Conservation (phyloP, 2,888 invertebrate species). For the Anorthoa munda region DNA sequence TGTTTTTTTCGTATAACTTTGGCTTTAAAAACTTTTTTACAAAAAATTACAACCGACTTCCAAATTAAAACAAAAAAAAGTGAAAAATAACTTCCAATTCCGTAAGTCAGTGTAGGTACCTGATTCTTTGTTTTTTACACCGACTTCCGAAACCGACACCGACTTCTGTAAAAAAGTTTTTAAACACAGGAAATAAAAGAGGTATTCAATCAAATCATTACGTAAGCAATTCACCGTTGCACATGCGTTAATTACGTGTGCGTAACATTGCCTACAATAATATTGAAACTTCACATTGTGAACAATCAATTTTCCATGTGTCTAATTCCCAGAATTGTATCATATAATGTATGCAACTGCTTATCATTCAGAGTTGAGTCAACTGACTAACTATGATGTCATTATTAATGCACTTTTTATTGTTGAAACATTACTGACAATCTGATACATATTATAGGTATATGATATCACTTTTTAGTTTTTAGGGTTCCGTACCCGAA, state of each 20-base stretch:
- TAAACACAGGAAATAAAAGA: not conserved
- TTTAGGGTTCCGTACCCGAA: too few relatives aligned
- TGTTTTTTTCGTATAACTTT: too few relatives aligned
- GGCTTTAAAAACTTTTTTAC: too few relatives aligned
- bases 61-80: too few relatives aligned
- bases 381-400: constrained; percentile 39
- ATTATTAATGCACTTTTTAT: constrained; percentile 15
- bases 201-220: not conserved
- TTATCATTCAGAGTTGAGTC: constrained; percentile 48
- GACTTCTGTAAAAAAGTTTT: too few relatives aligned
- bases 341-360: constrained; percentile 19
- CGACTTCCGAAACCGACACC: too few relatives aligned
- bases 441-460: not conserved
- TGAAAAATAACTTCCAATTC: too few relatives aligned
- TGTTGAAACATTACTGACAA: not conserved
- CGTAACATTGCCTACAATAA: constrained; percentile 12
- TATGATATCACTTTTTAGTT: too few relatives aligned
- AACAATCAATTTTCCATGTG: constrained; percentile 49
- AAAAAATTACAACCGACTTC: too few relatives aligned
- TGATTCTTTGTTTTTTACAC: too few relatives aligned
- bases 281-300: constrained; percentile 23
- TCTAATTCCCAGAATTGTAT: constrained; percentile 38
- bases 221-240: not conserved
- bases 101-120: too few relatives aligned
- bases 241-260: not conserved